Percentiles rank a stretch among this genome's conserved stretches.
Conservation (phyloP, 2,797 vertebrate genomes). For the Melopsittacus undulatus region DNA sequence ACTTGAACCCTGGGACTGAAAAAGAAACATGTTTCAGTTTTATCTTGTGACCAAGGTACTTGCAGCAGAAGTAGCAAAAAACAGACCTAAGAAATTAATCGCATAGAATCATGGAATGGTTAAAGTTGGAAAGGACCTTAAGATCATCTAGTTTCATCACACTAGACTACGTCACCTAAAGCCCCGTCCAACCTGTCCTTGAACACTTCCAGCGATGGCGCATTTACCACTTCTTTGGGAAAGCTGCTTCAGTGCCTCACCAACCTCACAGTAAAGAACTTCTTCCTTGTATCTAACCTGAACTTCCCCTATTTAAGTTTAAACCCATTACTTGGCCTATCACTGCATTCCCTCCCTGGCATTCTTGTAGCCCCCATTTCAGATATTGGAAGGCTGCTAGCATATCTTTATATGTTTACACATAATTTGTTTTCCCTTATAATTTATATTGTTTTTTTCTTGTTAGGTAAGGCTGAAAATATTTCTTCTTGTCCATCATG, state of each 20-base stretch:
- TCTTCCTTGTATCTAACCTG: not conserved
- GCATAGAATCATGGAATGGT: not conserved
- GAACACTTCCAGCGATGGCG: not conserved
- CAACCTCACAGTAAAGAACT: not conserved
- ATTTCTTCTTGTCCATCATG: not conserved
- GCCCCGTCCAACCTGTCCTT: not conserved
- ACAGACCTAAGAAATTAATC: not conserved
- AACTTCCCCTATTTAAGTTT: not conserved
- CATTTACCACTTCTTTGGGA: not conserved
- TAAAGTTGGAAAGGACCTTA: not conserved
- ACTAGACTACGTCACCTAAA: not conserved
- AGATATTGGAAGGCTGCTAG: not conserved
- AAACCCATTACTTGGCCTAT: not conserved
- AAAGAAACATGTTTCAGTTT: slow-evolving; percentile 36
- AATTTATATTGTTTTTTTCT: not conserved
- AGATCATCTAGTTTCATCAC: not conserved
- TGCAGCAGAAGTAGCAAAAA: not conserved
- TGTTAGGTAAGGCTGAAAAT: not conserved
- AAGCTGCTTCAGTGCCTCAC: not conserved
- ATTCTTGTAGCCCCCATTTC: not conserved
- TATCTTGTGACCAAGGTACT: not conserved
- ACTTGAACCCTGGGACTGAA: slow-evolving; percentile 67
- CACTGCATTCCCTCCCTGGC: not conserved
- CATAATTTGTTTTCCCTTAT: not conserved
- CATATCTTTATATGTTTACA: not conserved